These are phyloP conservation scores for Callionymus lyra DNA, from an alignment of 2,113 vertebrate genomes.

Conservation along the genomic window DNA sequence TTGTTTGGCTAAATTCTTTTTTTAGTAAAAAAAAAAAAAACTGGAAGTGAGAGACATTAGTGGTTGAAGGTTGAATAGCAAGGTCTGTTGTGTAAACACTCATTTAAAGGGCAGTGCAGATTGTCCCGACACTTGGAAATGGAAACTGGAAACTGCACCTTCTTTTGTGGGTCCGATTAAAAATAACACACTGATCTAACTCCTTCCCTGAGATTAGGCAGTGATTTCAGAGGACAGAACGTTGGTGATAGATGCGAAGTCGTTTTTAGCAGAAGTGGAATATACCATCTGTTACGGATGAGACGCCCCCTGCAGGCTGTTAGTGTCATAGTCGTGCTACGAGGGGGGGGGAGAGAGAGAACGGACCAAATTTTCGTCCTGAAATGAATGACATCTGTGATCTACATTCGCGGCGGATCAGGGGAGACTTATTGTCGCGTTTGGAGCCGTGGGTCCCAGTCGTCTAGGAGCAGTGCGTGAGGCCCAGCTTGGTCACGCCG, in stretches of 20 bases:
- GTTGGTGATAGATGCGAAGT: too few relatives aligned
- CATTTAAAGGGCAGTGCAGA: conserved; percentile 39
- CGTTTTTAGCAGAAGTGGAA: too few relatives aligned
- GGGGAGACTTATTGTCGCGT: neutral
- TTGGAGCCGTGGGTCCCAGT: neutral
- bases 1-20: too few relatives aligned
- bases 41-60: too few relatives aligned
- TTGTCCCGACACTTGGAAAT: conserved; percentile 36
- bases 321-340: too few relatives aligned
- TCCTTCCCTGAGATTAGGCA: conserved; percentile 69
- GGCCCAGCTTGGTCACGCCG: conserved; percentile 85
- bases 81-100: conserved; percentile 50
- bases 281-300: too few relatives aligned
- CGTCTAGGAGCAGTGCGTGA: conserved; percentile 85
- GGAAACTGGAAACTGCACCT: conserved; percentile 29
- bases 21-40: too few relatives aligned
- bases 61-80: conserved; percentile 4
- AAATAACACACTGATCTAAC: conserved; percentile 59
- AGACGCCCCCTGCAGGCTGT: too few relatives aligned
- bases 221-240: conserved; percentile 56
- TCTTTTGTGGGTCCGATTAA: conserved; percentile 36
- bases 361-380: conserved; percentile 9
- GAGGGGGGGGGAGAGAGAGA: too few relatives aligned
- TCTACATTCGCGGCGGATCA: conserved; percentile 37
- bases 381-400: conserved; percentile 15